Evolutionary conservation across 2,888 invertebrate species (phyloP), one percentile per base, ranked within the genome.

Genomic region (Epirrhoe alternata): DNA sequence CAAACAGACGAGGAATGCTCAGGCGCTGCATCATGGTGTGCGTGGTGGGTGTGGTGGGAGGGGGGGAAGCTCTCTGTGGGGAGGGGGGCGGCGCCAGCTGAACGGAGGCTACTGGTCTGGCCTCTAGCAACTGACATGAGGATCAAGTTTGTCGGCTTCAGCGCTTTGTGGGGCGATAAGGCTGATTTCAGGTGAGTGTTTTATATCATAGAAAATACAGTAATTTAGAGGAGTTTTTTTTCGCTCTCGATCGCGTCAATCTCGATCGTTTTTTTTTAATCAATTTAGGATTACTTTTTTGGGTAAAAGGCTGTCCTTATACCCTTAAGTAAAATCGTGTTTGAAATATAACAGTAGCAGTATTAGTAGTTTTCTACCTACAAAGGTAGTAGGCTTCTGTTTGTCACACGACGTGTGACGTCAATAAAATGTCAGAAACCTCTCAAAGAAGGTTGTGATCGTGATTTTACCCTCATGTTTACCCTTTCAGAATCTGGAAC

Each of bases 11-110:
- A 94, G 0, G 93, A 94, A 70, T 92, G 92, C 31, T 77, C 87
- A 0, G 83, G 87, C 0, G 74, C 93, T 68, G 84, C 81, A 35
- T 88, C 94, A 0, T 95, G 95, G 93, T 94, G 94, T 67, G 95
- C 95, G 0, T 95, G 95, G 90, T 95, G 95, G 95, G 92, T 95
- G n/a, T 94, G 94, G 83, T 95, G 95, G 95, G 95, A 95, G 66
- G 94, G 94, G 0, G 94, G 94, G 0, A 83, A 91, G 8, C 83
- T 95, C 14, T 89, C 94, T 0, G 94, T 95, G 12, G 95, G 95
- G 0, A 84, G 89, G 4, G 95, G 95, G 0, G 94, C 95, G 0
- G 86, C 90, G 0, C 94, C 95, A 0, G 88, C 94, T 0, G 94
- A 94, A 72, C 84, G 94, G 24, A 88, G 95, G 5, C 85, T 95